These are phyloP conservation scores for Lagodon rhomboides DNA, from an alignment of 2,797 vertebrate genomes.

Conservation along the genomic window DNA sequence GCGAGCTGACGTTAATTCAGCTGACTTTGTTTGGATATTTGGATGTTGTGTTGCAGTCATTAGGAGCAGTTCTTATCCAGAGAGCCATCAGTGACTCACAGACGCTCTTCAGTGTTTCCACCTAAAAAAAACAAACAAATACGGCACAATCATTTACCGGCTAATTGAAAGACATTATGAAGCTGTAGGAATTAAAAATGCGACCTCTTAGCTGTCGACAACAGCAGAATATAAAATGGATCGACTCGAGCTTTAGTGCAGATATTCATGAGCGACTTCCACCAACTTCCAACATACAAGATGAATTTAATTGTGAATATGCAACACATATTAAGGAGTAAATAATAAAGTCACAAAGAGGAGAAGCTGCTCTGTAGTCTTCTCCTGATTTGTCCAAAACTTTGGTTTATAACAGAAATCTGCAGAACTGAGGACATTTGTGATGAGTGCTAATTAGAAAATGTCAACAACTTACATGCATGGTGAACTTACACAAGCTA, in stretches of 20 bases:
- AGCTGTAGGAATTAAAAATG: slow-evolving; percentile 15
- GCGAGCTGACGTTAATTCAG: slow-evolving; percentile 57
- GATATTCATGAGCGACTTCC: too few species aligned
- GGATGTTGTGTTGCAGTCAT: slow-evolving; percentile 46
- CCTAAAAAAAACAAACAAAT: background rate
- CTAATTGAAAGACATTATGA: slow-evolving; percentile 43
- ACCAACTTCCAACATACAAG: too few species aligned
- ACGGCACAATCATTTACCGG: background rate
- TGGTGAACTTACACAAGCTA: background rate
- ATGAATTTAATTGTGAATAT: too few species aligned
- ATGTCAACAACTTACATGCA: background rate
- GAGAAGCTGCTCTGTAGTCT: too few species aligned
- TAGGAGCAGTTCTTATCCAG: slow-evolving; percentile 27
- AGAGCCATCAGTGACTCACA: slow-evolving; percentile 6
- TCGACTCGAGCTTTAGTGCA: too few species aligned
- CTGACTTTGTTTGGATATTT: slow-evolving; percentile 55
- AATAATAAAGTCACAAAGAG: too few species aligned
- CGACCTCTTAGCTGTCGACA: slow-evolving; percentile 21
- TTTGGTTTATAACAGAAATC: too few species aligned
- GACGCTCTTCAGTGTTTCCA: slow-evolving; percentile 31
- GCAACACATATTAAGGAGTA: too few species aligned
- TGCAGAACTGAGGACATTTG: too few species aligned
- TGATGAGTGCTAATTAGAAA: too few species aligned
- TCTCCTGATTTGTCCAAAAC: background rate
- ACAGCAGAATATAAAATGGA: too few species aligned